Conservation (phyloP, 2,797 vertebrate species). For the Petrocephalus schoutedeni region DNA sequence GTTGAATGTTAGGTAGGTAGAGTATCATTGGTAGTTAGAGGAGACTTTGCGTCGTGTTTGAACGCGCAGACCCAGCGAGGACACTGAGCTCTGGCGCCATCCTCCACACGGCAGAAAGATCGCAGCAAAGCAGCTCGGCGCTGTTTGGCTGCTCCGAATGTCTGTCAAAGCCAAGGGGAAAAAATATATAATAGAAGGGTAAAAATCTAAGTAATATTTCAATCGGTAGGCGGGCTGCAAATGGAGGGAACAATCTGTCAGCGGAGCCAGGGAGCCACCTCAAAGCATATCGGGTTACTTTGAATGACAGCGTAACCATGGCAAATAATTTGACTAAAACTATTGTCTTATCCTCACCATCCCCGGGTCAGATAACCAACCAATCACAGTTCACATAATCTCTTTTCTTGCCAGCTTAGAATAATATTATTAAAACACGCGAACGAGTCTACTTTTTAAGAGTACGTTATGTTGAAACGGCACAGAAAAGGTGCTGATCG, state of each 20-base stretch:
- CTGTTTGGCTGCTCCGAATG: constrained; percentile 63
- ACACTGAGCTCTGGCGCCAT: constrained; percentile 56
- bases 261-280: constrained; percentile 84
- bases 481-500: constrained; percentile 62
- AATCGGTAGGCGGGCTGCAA: constrained; percentile 69
- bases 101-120: constrained; percentile 48
- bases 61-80: neutral
- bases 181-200: constrained; percentile 48
- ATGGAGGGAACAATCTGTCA: constrained; percentile 79
- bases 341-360: constrained; percentile 98
- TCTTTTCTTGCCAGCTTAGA: constrained; percentile 95
- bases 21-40: constrained; percentile 22
- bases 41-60: constrained; percentile 15
- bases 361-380: constrained; percentile 96
- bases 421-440: constrained; percentile 97
- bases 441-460: constrained; percentile 62
- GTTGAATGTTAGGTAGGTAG: constrained; percentile 7
- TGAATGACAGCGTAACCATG: constrained; percentile 99
- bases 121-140: constrained; percentile 38
- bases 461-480: constrained; percentile 70
- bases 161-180: constrained; percentile 57
- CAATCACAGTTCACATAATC: constrained; percentile 96
- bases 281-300: constrained; percentile 88
- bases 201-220: constrained; percentile 67
- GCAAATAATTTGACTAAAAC: constrained; percentile 98